Conservation (phyloP, 2,797 vertebrate species). For the Caiman crocodilus region DNA sequence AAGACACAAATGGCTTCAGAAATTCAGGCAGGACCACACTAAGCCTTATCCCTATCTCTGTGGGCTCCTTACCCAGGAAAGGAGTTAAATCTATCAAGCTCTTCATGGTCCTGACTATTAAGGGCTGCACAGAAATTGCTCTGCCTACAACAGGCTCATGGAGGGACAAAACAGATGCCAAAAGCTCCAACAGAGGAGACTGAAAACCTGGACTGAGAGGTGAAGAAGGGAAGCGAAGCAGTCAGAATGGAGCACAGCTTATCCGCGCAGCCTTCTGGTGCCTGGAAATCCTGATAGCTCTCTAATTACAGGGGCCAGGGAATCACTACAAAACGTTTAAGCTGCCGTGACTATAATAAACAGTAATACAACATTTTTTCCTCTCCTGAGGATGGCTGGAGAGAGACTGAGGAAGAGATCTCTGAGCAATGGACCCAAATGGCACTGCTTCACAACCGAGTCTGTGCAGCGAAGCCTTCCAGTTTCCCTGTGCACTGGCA, state of each 20-base stretch:
- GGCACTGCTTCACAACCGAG: fast-evolving
- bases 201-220: fast-evolving
- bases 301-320: no score
- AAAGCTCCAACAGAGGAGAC: not conserved
- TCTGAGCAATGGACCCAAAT: not conserved
- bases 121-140: fast-evolving
- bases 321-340: no score
- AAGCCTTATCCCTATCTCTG: constrained; percentile 27
- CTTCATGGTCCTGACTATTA: fast-evolving
- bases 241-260: not conserved
- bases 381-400: fast-evolving
- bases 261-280: no score
- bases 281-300: no score
- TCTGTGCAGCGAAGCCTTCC: fast-evolving
- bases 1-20: no score
- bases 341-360: no score
- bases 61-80: no score
- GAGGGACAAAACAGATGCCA: not conserved
- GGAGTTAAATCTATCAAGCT: not conserved
- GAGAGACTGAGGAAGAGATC: not conserved
- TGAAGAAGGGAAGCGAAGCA: fast-evolving
- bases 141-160: not conserved
- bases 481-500: not conserved
- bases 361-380: no score
- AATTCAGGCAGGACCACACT: no score